Conservation (phyloP, 2,113 vertebrate genomes). For the Excalfactoria chinensis region DNA sequence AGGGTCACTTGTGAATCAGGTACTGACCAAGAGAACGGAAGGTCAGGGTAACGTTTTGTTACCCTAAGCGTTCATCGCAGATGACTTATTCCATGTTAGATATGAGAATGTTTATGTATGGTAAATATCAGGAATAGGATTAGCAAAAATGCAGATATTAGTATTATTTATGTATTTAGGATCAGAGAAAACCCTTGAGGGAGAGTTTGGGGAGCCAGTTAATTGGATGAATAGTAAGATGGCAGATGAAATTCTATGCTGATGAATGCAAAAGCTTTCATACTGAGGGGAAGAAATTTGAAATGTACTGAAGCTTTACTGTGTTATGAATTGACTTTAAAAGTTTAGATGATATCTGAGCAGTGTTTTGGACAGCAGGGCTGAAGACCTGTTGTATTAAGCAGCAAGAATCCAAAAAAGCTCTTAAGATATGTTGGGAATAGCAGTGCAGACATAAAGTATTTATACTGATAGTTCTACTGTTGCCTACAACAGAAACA, state of each 20-base stretch:
- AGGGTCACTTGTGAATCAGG: neutral
- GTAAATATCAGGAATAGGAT: neutral
- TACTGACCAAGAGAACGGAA: neutral
- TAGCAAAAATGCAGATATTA: neutral
- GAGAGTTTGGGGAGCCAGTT: neutral
- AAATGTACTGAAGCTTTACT: neutral
- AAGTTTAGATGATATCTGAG: neutral
- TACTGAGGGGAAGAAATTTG: neutral
- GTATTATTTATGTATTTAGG: neutral
- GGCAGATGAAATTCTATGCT: neutral
- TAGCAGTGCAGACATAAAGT: neutral
- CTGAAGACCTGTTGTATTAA: neutral
- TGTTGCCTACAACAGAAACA: neutral
- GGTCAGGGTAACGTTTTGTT: neutral
- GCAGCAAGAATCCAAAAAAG: neutral
- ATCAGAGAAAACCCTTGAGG: neutral
- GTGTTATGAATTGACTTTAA: conserved; percentile 12
- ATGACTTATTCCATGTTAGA: neutral
- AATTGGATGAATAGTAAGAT: neutral
- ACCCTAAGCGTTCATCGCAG: neutral
- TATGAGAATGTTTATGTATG: neutral
- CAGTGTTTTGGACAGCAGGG: neutral
- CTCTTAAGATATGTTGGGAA: neutral
- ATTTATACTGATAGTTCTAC: neutral
- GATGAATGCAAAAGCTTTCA: neutral